Conservation (phyloP, 2,113 vertebrate species). For the Chrysochloris asiatica region DNA sequence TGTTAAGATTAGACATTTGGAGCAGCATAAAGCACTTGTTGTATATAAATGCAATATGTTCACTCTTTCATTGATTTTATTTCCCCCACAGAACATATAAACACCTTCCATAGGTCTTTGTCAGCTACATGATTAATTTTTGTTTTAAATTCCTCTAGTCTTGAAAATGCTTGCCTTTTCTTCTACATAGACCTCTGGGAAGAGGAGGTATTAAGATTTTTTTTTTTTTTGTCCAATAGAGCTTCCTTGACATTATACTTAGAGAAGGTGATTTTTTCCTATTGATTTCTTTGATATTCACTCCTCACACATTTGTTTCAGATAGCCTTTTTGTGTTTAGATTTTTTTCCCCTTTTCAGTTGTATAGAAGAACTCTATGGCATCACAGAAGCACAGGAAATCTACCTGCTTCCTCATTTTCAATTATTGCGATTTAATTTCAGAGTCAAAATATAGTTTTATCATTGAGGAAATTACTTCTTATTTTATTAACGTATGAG, state of each 20-base stretch:
- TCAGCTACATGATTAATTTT: slow-evolving; percentile 68
- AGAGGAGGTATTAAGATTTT: slow-evolving; percentile 10
- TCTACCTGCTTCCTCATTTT: slow-evolving; percentile 29
- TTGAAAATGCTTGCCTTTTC: slow-evolving; percentile 53
- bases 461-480: slow-evolving; percentile 37
- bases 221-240: background rate
- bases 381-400: background rate
- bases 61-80: slow-evolving; percentile 56
- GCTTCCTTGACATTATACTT: slow-evolving; percentile 41
- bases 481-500: slow-evolving; percentile 30
- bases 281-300: slow-evolving; percentile 51
- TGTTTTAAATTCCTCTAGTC: slow-evolving; percentile 54
- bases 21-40: background rate
- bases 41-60: slow-evolving; percentile 36
- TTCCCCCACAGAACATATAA: slow-evolving; percentile 12
- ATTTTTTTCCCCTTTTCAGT: slow-evolving; percentile 37
- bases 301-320: slow-evolving; percentile 1
- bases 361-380: background rate
- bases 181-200: slow-evolving; percentile 29
- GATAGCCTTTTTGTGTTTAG: background rate
- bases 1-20: background rate
- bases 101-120: slow-evolving; percentile 51
- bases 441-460: slow-evolving; percentile 52
- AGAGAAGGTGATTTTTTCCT: background rate
- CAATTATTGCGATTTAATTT: slow-evolving; percentile 64